Evolutionary conservation across 2,888 invertebrate species (phyloP), one percentile per base, ranked within the genome.

Genomic region (Amblyjoppa fuscipennis): DNA sequence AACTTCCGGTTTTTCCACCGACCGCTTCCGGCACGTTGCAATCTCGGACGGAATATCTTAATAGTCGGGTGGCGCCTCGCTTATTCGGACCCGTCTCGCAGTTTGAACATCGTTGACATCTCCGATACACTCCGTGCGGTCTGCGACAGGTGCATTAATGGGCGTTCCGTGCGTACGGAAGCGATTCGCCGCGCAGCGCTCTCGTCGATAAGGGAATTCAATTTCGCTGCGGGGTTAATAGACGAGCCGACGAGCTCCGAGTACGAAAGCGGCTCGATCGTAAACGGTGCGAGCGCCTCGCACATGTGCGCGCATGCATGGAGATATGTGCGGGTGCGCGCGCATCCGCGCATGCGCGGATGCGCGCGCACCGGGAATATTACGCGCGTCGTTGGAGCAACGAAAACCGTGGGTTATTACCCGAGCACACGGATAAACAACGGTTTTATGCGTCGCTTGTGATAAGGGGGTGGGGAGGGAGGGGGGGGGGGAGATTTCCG

Each of bases 171-270:
- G 71, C 56, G 53, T 71, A 13, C 34, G 11, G 56, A 31, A 5
- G 20, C 20, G 56, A 20, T 34, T 34, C 53, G 11, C 20, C n/a
- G 38, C 53, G 34, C 59, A 4, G 64, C 20, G 51, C 51, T 64
- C 34, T 76, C 20, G 51, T 76, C 76, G 76, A 76, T 53, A 64
- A 76, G 76, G 31, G 66, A 66, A 76, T 76, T 76, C 76, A 76
- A 76, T 76, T 76, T 66, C 76, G 51, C 66, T 75, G 20, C 49
- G 13, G 51, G 49, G 64, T 41, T 76, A 66, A 76, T 66, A 76
- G 76, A 76, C 66, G 76, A 76, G 66, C 41, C 5, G 28, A 51
- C 6, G 20, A 20, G 16, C 9, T 31, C n/a, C 20, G 20, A 13
- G 41, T 61, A 74, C 31, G 66, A 76, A 76, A 76, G 53, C 13